Evolutionary conservation across 2,888 invertebrate species (phyloP).

Genomic region (Ferrisia virgata): DNA sequence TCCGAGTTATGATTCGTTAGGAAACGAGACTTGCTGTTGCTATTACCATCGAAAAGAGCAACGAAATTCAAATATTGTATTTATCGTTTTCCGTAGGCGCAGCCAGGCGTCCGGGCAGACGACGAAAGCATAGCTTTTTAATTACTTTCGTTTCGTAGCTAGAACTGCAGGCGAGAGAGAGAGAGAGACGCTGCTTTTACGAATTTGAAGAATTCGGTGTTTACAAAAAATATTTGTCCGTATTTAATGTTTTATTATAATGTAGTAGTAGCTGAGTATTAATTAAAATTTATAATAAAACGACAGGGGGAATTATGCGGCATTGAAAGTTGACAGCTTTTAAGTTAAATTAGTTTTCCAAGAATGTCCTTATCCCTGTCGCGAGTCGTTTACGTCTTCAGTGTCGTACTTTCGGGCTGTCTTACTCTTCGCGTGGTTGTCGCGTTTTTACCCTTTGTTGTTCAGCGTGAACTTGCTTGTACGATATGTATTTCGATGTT

Average conservation of each 20-base stretch:
- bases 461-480: too few species aligned
- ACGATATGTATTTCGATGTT: too few species aligned
- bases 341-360: background rate
- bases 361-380: background rate
- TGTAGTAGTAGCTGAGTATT: background rate
- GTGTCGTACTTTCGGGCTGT: too few species aligned
- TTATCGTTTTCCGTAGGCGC: background rate
- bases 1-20: background rate
- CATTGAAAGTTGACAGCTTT: constrained; percentile 14
- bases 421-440: too few species aligned
- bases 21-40: too few species aligned
- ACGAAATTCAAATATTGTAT: background rate
- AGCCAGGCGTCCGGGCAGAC: too few species aligned
- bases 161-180: background rate
- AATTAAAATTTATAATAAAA: constrained; percentile 8
- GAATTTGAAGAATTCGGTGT: background rate
- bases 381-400: background rate
- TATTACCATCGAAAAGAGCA: too few species aligned
- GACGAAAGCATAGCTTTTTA: background rate
- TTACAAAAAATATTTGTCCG: constrained; percentile 2
- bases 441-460: too few species aligned
- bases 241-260: constrained; percentile 6
- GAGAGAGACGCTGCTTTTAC: background rate
- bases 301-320: background rate
- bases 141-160: background rate